Base-by-base conservation (phyloP, 2,797 vertebrate genomes). In the Bufotes viridis region DNA sequence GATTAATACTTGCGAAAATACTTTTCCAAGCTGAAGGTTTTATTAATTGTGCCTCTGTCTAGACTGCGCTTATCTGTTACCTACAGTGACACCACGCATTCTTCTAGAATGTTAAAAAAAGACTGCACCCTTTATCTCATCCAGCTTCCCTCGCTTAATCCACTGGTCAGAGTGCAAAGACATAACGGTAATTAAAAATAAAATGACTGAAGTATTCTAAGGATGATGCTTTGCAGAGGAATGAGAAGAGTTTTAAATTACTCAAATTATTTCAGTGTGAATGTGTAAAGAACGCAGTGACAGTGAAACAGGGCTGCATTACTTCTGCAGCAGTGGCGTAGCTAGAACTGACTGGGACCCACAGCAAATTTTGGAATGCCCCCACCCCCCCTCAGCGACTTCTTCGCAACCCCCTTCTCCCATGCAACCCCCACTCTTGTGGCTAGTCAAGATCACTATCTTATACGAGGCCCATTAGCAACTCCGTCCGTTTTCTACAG, bases 111-210 rank as follows among this genome's bases (percentile, higher is more conserved):
- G 57, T 24, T 75, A 60, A 75, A 75, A 76, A 42, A 84, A 84
- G 82, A 15, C 82, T 2, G 42, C 17, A 26, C 12, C 24, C 72
- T 61, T 84, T 84, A 84, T 84, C 70, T 84, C 26, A 10, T 15
- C 22, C 26, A 7, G 14, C 20, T 75, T 76, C 72, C 70, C 53
- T 76, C 22, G 13, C 60, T 76, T 84, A 84, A 75, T 84, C 55
- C 82, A 75, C 11, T 84, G 82, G 82, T 75, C 82, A 75, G 57
- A 84, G 82, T 84, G 82, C 63, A 84, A 51, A n/a, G 58, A 34
- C 82, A 84, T 84, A 34, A 18, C 74, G 51, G 70, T 84, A 76
- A 84, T 84, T 75, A 61, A 84, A 84, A 84, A 57, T 75, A 74
- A 49, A 61, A 75, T 42, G 69, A 76, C 55, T 61, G 14, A 51